phyloP scores from a whole-genome alignment of 2,888 invertebrate species.

The Agapostemon virescens region DNA sequence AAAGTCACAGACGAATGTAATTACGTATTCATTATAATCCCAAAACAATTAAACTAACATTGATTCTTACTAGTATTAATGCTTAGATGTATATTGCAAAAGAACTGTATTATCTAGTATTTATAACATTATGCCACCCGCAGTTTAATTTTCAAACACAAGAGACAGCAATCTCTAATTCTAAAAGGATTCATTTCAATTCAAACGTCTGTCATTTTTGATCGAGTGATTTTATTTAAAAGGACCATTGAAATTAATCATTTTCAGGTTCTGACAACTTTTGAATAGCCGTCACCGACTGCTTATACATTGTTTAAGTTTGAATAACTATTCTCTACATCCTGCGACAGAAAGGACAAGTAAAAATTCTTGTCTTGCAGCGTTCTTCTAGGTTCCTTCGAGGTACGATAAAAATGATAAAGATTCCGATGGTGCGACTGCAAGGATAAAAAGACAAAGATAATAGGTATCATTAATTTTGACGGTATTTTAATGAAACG shows the following conservation, averaged over 20 bases:
- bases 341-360: neutral
- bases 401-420: neutral
- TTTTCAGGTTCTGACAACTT: no score
- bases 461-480: slow-evolving; percentile 5
- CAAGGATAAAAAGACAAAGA: neutral
- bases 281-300: neutral
- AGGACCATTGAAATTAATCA: neutral
- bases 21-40: no score
- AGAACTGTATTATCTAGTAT: no score
- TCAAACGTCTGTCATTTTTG: no score
- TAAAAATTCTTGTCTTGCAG: neutral
- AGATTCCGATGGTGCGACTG: neutral
- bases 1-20: no score
- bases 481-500: slow-evolving; percentile 34
- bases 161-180: no score
- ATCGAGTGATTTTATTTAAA: neutral
- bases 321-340: neutral
- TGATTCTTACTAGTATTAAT: no score
- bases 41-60: no score
- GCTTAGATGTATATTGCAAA: no score
- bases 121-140: no score
- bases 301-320: neutral
- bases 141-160: no score
- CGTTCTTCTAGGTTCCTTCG: neutral
- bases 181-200: no score